phyloP scores from a whole-genome alignment of 2,113 vertebrate genomes.

The Cyphomyrus discorhynchus region DNA sequence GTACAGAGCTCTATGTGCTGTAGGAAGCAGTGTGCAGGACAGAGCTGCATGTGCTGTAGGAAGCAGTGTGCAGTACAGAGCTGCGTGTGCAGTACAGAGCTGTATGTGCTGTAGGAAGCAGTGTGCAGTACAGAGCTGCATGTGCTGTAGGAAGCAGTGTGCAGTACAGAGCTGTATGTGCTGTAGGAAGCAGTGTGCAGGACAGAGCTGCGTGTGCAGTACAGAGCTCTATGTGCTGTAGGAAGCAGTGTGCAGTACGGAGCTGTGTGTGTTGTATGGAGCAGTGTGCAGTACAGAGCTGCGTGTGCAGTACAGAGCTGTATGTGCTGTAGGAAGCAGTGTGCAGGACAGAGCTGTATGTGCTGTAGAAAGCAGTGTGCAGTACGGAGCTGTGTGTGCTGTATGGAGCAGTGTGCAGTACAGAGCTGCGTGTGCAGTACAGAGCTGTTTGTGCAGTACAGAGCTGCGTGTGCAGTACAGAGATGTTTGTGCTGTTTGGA shows the following conservation, averaged over 20 bases:
- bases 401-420: background rate
- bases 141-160: too few species aligned
- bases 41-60: background rate
- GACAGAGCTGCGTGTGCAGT: background rate
- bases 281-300: too few species aligned
- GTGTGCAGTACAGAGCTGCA: background rate
- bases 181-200: fast-evolving
- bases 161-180: too few species aligned
- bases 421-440: background rate
- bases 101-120: too few species aligned
- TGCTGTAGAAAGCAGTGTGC: background rate
- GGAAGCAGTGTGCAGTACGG: too few species aligned
- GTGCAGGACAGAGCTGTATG: background rate
- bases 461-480: background rate
- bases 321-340: background rate
- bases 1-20: too few species aligned
- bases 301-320: background rate
- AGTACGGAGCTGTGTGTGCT: background rate
- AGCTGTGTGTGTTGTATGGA: background rate
- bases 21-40: background rate
- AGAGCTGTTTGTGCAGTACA: background rate
- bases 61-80: background rate
- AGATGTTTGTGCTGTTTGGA: too few species aligned
- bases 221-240: background rate
- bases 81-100: too few species aligned